Evolutionary conservation across 2,888 invertebrate genomes (phyloP).

Genomic region (Cheilosia soror): DNA sequence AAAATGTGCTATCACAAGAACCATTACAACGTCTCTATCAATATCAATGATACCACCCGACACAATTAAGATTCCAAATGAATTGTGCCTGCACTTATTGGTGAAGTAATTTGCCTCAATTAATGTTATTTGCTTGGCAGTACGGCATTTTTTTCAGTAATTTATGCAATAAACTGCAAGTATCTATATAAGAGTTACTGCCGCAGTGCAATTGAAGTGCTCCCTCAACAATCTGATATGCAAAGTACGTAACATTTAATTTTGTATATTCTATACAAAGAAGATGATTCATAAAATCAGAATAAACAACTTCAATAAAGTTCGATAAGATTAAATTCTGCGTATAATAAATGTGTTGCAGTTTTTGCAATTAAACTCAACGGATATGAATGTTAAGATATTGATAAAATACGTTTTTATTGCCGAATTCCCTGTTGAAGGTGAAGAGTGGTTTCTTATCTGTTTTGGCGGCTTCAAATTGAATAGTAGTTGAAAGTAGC

Average conservation of each 20-base stretch:
- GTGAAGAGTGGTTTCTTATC: neutral
- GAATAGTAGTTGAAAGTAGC: no score
- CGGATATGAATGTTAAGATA: neutral
- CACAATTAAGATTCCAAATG: slow-evolving; percentile 13
- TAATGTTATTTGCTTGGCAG: slow-evolving; percentile 13
- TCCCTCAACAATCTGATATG: neutral
- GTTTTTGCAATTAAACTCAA: neutral
- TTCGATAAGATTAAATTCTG: slow-evolving; percentile 37
- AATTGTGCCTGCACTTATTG: slow-evolving; percentile 10
- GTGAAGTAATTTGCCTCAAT: slow-evolving; percentile 25
- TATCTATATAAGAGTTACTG: neutral
- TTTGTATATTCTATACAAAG: neutral
- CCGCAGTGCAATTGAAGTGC: neutral
- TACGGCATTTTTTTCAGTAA: slow-evolving; percentile 3
- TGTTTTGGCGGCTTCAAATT: no score
- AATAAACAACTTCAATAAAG: neutral
- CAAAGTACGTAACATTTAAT: neutral
- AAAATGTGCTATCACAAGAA: neutral
- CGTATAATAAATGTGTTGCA: slow-evolving; percentile 1
- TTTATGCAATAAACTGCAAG: slow-evolving; percentile 20
- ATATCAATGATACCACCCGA: neutral
- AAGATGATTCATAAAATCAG: slow-evolving; percentile 1
- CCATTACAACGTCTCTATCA: neutral
- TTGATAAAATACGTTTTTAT: neutral
- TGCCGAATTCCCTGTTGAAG: neutral